A percentile compares a stretch with the other conserved stretches of the same genome.
These are phyloP conservation scores for Drosophila pandora DNA, from an alignment of 1,140 invertebrate species.

Conservation along the genomic window DNA sequence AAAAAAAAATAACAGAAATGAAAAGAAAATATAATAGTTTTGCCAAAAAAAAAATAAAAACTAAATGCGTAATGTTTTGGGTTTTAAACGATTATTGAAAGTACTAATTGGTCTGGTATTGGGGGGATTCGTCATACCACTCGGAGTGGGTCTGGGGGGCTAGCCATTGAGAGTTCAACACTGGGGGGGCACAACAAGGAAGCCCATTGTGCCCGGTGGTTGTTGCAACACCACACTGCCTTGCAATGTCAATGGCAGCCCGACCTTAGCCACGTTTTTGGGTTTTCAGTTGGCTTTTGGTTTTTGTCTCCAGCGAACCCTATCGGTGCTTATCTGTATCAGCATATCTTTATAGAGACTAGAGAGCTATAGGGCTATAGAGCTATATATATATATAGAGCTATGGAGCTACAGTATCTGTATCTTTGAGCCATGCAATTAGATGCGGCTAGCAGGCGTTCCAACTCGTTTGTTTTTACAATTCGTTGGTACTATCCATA, in stretches of 20 bases:
- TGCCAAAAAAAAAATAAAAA: neutral
- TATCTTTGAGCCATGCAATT: slow-evolving; percentile 2
- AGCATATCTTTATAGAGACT: too few species aligned
- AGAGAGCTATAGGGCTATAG: too few species aligned
- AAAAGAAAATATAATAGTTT: neutral
- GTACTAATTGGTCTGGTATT: slow-evolving; percentile 57
- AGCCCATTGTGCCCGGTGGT: slow-evolving; percentile 34
- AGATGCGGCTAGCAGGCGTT: slow-evolving; percentile 2
- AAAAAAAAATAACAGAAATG: neutral
- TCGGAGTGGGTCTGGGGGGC: neutral
- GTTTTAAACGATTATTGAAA: slow-evolving; percentile 37
- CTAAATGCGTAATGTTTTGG: slow-evolving; percentile 15
- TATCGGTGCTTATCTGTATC: slow-evolving; percentile 1
- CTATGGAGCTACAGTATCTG: too few species aligned
- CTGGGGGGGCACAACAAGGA: slow-evolving; percentile 31
- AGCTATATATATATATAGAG: too few species aligned
- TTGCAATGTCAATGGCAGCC: slow-evolving; percentile 43
- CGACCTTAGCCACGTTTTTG: slow-evolving; percentile 26
- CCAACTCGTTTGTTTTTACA: neutral
- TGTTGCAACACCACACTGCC: slow-evolving; percentile 8
- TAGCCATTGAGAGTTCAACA: slow-evolving; percentile 41
- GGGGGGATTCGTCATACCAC: slow-evolving; percentile 43
- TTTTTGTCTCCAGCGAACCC: slow-evolving; percentile 2
- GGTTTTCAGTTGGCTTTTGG: neutral
- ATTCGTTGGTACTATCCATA: too few species aligned